These are phyloP conservation scores for Mugil cephalus DNA, from an alignment of 2,113 vertebrate genomes.

Conservation along the genomic window DNA sequence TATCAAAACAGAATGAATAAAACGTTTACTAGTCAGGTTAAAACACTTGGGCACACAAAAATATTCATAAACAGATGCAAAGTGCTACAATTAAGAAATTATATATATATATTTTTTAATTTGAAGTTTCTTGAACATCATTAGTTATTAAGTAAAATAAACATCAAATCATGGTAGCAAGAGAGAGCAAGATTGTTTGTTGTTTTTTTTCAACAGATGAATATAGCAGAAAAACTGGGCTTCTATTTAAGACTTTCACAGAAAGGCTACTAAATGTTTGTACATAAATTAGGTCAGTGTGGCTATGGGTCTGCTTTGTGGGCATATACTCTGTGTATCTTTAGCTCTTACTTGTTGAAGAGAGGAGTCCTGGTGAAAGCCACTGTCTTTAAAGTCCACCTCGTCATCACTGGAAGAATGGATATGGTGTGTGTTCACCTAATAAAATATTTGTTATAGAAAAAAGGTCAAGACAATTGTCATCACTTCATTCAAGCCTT, in stretches of 20 bases:
- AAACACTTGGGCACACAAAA: slow-evolving; percentile 30
- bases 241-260: background rate
- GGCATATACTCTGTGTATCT: slow-evolving; percentile 7
- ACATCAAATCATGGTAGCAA: slow-evolving; percentile 2
- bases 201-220: too few species aligned
- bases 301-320: slow-evolving; percentile 20
- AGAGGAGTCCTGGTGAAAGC: slow-evolving; percentile 98
- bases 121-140: background rate
- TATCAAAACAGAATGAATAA: slow-evolving; percentile 20
- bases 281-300: background rate
- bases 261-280: too few species aligned
- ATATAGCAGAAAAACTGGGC: too few species aligned
- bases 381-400: slow-evolving; percentile 98
- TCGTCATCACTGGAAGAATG: slow-evolving; percentile 99
- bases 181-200: background rate
- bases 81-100: too few species aligned
- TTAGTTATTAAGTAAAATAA: slow-evolving; percentile 32
- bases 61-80: slow-evolving; percentile 29
- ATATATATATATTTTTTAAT: too few species aligned
- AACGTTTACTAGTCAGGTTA: slow-evolving; percentile 31
- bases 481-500: too few species aligned
- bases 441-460: slow-evolving; percentile 1
- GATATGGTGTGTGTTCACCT: slow-evolving; percentile 98
- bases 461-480: background rate
- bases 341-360: slow-evolving; percentile 94